A percentile compares a stretch with the other conserved stretches of the same genome.
phyloP scores from a whole-genome alignment of 1,140 invertebrate species.

The Drosophila chauvacae region DNA sequence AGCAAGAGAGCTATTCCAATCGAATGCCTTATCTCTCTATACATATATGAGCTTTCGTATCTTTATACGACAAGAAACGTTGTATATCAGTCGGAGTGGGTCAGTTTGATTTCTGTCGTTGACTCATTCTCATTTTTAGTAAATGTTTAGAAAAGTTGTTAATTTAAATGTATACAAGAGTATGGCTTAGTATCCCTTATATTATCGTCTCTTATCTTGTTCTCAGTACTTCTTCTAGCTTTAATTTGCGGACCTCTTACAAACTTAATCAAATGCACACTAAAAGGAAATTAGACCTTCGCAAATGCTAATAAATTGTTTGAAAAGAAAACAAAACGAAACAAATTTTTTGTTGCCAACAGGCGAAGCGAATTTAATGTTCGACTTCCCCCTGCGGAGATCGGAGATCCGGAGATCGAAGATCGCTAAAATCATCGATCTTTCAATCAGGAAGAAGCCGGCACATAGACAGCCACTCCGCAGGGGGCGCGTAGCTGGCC shows the following conservation, averaged over 20 bases:
- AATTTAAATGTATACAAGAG: not conserved
- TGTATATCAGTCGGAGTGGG: not conserved
- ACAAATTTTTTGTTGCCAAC: constrained; percentile 38
- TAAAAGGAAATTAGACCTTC: not conserved
- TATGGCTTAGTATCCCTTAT: not conserved
- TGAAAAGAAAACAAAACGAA: constrained; percentile 39
- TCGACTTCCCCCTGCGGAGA: constrained; percentile 39
- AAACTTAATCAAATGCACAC: not conserved
- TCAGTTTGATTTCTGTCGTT: not conserved
- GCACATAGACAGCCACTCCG: constrained; percentile 10
- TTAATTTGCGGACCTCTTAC: not conserved
- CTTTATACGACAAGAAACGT: not conserved
- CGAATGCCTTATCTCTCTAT: constrained; percentile 1
- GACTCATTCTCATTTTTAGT: not conserved
- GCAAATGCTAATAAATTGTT: constrained; percentile 27
- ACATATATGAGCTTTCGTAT: constrained; percentile 7
- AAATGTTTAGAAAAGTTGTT: too few relatives aligned
- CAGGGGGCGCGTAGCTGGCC: constrained; percentile 1
- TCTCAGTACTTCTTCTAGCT: not conserved
- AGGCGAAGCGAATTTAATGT: constrained; percentile 36
- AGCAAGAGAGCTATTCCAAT: not conserved
- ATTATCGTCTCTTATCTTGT: not conserved
- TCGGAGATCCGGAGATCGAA: constrained; percentile 14
- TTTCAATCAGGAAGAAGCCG: constrained; percentile 20
- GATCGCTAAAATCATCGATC: constrained; percentile 19